These are phyloP conservation scores for Campylorhamphus procurvoides DNA, from an alignment of 2,113 vertebrate species.

Conservation along the genomic window DNA sequence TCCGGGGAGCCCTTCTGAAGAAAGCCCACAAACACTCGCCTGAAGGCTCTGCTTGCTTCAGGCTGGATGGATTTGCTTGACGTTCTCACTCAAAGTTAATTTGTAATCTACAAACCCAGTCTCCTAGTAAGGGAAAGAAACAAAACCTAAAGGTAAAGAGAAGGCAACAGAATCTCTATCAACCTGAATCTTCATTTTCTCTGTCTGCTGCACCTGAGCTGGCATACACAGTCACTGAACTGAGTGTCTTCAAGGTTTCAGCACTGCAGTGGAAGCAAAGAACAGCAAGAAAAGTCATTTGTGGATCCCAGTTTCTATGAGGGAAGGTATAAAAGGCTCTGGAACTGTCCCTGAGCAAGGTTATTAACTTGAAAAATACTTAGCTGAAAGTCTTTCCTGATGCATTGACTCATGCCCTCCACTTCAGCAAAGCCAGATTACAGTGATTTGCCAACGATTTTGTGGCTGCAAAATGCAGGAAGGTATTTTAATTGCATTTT, in stretches of 20 bases:
- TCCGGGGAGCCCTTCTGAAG: not conserved
- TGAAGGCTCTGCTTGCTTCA: not conserved
- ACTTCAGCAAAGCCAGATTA: slow-evolving; percentile 46
- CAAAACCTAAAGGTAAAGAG: not conserved
- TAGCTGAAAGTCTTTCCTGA: slow-evolving; percentile 30
- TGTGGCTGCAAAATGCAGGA: slow-evolving; percentile 46
- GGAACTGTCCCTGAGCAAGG: not conserved
- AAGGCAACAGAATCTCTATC: not conserved
- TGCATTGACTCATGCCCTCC: slow-evolving; percentile 30
- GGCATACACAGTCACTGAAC: not conserved
- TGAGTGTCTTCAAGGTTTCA: not conserved
- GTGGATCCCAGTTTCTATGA: not conserved
- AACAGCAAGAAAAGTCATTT: not conserved
- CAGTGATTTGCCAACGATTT: slow-evolving; percentile 34
- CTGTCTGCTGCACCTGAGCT: not conserved
- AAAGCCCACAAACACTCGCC: not conserved
- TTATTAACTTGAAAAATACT: slow-evolving; percentile 29
- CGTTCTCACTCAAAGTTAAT: not conserved
- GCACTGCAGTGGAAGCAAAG: not conserved
- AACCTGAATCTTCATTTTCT: not conserved
- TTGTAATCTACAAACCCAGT: not conserved
- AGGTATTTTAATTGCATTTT: slow-evolving; percentile 63
- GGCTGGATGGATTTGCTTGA: not conserved
- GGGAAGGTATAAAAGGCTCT: not conserved
- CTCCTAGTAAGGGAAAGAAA: not conserved